Conservation (phyloP, 2,888 invertebrate genomes). For the Thecocarcelia acutangulata region DNA sequence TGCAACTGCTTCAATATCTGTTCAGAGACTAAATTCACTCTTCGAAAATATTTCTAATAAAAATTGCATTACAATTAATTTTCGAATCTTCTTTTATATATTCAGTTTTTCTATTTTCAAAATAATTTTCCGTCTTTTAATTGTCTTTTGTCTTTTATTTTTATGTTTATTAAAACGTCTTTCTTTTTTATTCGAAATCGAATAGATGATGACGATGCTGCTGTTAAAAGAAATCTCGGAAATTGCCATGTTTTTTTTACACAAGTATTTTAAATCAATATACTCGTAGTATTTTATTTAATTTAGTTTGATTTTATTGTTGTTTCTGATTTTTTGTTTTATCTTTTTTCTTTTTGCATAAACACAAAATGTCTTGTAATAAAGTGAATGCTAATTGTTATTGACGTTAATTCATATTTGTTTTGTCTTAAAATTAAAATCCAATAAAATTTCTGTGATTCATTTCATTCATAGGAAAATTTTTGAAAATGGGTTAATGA, state of each 20-base stretch:
- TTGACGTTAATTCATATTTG: constrained; percentile 64
- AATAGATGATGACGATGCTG: constrained; percentile 31
- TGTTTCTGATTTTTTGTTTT: constrained; percentile 7
- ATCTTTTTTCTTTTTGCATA: background rate
- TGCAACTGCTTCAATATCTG: constrained; percentile 54
- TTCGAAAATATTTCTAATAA: constrained; percentile 62
- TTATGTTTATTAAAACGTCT: background rate
- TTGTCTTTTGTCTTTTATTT: constrained; percentile 45
- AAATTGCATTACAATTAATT: constrained; percentile 64
- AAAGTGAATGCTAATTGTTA: constrained; percentile 56
- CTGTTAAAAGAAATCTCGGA: constrained; percentile 41
- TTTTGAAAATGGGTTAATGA: constrained; percentile 37
- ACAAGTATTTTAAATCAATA: constrained; percentile 53
- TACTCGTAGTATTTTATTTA: constrained; percentile 57
- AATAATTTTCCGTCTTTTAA: constrained; percentile 36
- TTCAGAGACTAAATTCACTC: constrained; percentile 62
- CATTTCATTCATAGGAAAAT: constrained; percentile 31
- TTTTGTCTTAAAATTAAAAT: constrained; percentile 38
- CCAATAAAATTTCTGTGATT: constrained; percentile 42
- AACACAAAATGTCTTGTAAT: constrained; percentile 18
- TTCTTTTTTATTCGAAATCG: constrained; percentile 21
- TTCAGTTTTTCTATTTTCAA: constrained; percentile 38
- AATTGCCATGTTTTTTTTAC: constrained; percentile 33
- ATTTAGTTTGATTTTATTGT: constrained; percentile 48
- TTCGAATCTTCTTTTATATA: constrained; percentile 63